Conservation (phyloP, 2,888 invertebrate genomes). For the Diplazon laetatorius region DNA sequence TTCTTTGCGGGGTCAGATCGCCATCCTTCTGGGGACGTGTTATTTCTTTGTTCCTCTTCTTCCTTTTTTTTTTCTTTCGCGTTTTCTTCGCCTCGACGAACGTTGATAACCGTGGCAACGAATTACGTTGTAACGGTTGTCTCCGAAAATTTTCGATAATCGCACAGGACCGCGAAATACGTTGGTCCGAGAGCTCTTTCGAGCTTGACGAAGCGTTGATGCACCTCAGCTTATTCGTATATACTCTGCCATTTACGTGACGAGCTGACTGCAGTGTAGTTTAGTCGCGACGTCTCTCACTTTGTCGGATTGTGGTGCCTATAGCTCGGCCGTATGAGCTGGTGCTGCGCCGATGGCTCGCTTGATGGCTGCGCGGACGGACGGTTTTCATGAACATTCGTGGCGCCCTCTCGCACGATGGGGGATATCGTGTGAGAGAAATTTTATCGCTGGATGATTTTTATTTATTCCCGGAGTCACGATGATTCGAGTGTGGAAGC, state of each 20-base stretch:
- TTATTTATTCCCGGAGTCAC: too few relatives aligned
- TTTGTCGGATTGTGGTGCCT: background rate
- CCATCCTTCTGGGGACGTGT: slow-evolving; percentile 74
- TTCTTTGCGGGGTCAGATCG: slow-evolving; percentile 80
- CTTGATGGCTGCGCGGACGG: background rate
- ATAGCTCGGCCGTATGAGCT: background rate
- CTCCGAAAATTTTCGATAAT: slow-evolving; percentile 40
- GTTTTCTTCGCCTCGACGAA: slow-evolving; percentile 14
- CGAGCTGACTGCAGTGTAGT: slow-evolving; percentile 66
- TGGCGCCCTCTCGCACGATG: background rate
- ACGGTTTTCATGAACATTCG: slow-evolving; percentile 19
- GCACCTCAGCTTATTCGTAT: slow-evolving; percentile 65
- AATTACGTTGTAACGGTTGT: slow-evolving; percentile 24
- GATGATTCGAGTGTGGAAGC: too few relatives aligned
- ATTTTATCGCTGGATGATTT: background rate
- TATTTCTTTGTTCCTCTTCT: too few relatives aligned
- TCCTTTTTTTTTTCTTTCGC: too few relatives aligned
- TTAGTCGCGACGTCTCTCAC: slow-evolving; percentile 51
- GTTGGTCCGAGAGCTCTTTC: slow-evolving; percentile 66
- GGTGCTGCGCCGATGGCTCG: background rate
- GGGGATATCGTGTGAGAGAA: too few relatives aligned
- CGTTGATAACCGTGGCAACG: slow-evolving; percentile 29
- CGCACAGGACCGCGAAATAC: slow-evolving; percentile 56
- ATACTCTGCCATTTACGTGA: slow-evolving; percentile 77
- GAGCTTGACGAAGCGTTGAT: slow-evolving; percentile 58